Base-by-base conservation (phyloP, 2,888 invertebrate species). In the Chrysolina haemoptera region DNA sequence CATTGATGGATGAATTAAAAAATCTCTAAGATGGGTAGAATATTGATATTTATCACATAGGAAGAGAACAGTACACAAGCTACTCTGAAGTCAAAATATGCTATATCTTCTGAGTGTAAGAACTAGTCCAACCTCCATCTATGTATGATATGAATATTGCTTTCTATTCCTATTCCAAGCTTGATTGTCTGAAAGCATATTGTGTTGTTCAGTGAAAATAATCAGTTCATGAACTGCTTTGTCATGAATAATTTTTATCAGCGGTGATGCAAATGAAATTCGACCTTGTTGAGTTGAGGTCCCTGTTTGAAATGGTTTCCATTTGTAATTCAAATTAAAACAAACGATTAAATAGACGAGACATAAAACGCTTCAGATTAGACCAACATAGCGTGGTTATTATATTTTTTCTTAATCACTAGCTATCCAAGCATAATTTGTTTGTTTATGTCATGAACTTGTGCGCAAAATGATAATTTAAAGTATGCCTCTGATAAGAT, bases 321-420 rank as follows among this genome's bases (percentile, higher is more conserved):
- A 53, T 53, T 53, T 53, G 53, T 20, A 20, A 53, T 53, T 53
- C 1, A 53, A 53, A 53, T 20, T 16, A 53, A 22, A 53, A 11
- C 20, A 53, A 53, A 20, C 1, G 20, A 53, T 53, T 22, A 22
- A 53, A 53, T 20, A 4, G 16, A 20, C 53, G 18, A 18, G 35
- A 8, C 35, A 35, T 35, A 35, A 27, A 1, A 27, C 5, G 35
- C 4, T 35, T 35, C 8, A 35, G 35, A 35, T 35, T 35, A 8
- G 20, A 20, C 20, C 16, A 53, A 53, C 18, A 18, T 12, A 53
- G 16, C 12, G 11, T 2, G 53, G 11, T 53, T 11, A 11, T 20
- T 53, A 10, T 20, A 0, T 11, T 53, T 50, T n/a, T 53, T 20
- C 16, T 3, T 53, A 53, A 53, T 53, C 20, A 11, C 1, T 20